Evolutionary conservation across 2,888 invertebrate species (phyloP), one percentile per base, ranked within the genome.

Genomic region (Caenorhabditis parvicauda): DNA sequence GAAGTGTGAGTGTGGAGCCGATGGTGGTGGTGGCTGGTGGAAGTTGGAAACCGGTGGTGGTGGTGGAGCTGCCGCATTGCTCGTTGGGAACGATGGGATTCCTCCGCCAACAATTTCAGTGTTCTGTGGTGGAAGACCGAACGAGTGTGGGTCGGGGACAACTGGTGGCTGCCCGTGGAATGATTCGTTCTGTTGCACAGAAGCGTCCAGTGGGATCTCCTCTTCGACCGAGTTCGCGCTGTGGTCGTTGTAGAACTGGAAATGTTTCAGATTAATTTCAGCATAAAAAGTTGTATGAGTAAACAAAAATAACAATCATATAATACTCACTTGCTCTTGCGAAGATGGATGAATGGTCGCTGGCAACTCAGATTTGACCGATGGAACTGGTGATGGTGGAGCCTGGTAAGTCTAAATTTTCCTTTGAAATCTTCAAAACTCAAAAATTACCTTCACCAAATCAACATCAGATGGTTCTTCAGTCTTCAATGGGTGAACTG

Each of bases 321-420:
- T 21, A 42, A 28, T 9, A 24, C 21, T 38, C 6, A 74, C 71
- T 54, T 75, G 69, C 57, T 75, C 73, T 41, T 75, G 74, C 3
- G 59, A 32, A 17, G 74, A 73, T 19, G 75, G 74, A 24, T 75
- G 67, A 38, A 75, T 75, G 7, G 75, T 75, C 0, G 75, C 75
- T 2, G 75, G 73, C 6, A 60, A 42, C 35, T 69, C 67, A 14
- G 54, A 50, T 27, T 59, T 57, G 42, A 67, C 63, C n/a, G 64
- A 58, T 42, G 70, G 71, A 17, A 65, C 60, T 21, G 67, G 68
- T 14, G 67, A 66, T 35, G 67, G 59, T 21, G 67, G 65, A 43
- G 51, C 54, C 21, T 46, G 38, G n/a, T 32, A 32, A 32, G 35
- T 44, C 28, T 6, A 41, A 27, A 14, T 28, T 28, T 29, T 50